Evolutionary conservation across 2,113 vertebrate species (phyloP), one percentile per base, ranked within the genome.

Genomic region (Scopus umbretta): DNA sequence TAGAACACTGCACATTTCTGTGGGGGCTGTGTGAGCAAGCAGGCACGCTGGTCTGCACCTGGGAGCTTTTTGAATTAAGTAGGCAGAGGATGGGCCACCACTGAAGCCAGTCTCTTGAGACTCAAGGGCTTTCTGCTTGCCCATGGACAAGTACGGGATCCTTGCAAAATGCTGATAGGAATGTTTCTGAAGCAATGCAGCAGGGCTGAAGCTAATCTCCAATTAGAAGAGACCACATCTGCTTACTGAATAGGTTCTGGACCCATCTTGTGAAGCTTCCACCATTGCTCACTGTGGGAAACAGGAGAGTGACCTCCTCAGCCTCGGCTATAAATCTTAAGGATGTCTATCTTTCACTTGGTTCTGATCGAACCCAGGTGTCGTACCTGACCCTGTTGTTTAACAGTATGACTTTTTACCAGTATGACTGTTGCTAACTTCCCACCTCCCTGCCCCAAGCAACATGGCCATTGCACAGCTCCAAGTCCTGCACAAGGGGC

Each of bases 1-100:
- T 82, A 89, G 84, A 82, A 58, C 73, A 30, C 70, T 72, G 83
- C 80, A 80, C 4, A 27, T 93, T 96, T 95, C 79, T 42, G 26
- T 23, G 71, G 74, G 88, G 92, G 72, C 61, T 94, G 42, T 45
- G 62, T 7, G 7, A 79, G 61, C 59, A 59, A 75, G 59, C 9
- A 0, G 84, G 47, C 78, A 61, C 1, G 0, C 65, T 68, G 88
- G 34, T 53, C 83, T 82, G 65, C 7, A 5, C 76, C 78, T 0
- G 0, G 43, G 52, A 88, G 52, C 53, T 68, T 94, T 83, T 49
- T 0, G 3, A 68, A 32, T 52, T 23, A 58, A 75, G 73, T 20
- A 53, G 66, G 71, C 53, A 61, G 66, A 72, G 58, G 70, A 93
- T 5, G 16, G 58, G 62, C 45, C 59, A 9, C 15, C 2, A 67